These are phyloP conservation scores for Tamandua tetradactyla DNA, from an alignment of 2,797 vertebrate genomes.

Conservation along the genomic window DNA sequence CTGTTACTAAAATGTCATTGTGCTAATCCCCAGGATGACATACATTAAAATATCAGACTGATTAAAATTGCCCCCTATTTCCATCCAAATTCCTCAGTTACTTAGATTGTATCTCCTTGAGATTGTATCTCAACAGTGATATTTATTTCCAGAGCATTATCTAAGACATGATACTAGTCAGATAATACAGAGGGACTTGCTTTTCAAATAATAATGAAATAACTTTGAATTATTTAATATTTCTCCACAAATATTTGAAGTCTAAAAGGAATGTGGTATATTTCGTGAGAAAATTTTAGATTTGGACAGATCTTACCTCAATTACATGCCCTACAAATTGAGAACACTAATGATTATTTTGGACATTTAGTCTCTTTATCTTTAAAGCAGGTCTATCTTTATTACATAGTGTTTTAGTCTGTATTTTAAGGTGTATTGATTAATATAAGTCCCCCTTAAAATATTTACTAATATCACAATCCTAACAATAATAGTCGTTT, in stretches of 20 bases:
- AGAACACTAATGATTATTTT: background rate
- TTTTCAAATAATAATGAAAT: background rate
- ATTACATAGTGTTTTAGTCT: background rate
- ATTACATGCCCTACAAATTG: background rate
- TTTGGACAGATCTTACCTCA: background rate
- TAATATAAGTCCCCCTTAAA: background rate
- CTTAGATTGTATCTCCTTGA: background rate
- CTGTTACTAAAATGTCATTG: background rate
- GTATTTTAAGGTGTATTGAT: background rate
- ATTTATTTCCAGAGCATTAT: conserved; percentile 38
- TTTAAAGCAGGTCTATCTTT: background rate
- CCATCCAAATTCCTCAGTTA: conserved; percentile 54
- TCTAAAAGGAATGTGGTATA: background rate
- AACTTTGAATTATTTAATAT: background rate
- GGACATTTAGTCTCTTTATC: background rate
- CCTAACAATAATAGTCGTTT: background rate
- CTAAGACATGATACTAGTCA: background rate
- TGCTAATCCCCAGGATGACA: background rate
- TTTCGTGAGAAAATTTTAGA: background rate
- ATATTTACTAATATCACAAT: background rate
- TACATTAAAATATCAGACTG: conserved; percentile 38
- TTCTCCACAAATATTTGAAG: background rate
- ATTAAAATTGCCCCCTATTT: conserved; percentile 62
- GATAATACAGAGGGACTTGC: conserved; percentile 57
- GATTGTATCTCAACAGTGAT: background rate